Conservation (phyloP, 2,888 invertebrate species). For the Priocnemis perturbator region DNA sequence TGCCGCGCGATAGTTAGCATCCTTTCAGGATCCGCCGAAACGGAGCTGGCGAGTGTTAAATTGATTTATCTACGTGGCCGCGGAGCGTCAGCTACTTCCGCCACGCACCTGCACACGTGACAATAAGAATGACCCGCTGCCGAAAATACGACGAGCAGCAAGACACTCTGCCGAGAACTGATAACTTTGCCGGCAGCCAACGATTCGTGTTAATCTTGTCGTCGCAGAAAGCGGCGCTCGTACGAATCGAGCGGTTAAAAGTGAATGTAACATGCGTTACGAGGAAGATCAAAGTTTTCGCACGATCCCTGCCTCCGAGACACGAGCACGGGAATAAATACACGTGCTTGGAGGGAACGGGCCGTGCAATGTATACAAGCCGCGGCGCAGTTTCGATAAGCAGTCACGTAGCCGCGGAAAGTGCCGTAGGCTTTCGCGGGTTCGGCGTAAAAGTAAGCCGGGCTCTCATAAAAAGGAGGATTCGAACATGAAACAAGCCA, state of each 20-base stretch:
- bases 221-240: no score
- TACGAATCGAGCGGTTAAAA: no score
- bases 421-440: constrained; percentile 38
- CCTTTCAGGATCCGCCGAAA: constrained; percentile 33
- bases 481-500: constrained; percentile 57
- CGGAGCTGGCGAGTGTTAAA: constrained; percentile 36
- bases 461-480: constrained; percentile 54
- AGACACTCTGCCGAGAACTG: no score
- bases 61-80: constrained; percentile 34
- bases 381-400: constrained; percentile 36
- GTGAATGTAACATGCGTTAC: no score
- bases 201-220: no score
- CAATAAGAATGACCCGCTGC: no score
- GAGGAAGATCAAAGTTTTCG: no score
- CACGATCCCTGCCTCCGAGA: no score
- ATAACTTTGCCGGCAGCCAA: no score
- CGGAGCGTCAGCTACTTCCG: background rate
- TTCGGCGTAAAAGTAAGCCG: constrained; percentile 60
- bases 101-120: constrained; percentile 6
- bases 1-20: constrained; percentile 44
- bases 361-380: constrained; percentile 15
- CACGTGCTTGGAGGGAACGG: background rate
- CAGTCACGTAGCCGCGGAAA: constrained; percentile 52
- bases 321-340: background rate
- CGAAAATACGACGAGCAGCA: no score